These are phyloP conservation scores for Probosciger aterrimus DNA, from an alignment of 2,113 vertebrate species.

Conservation along the genomic window DNA sequence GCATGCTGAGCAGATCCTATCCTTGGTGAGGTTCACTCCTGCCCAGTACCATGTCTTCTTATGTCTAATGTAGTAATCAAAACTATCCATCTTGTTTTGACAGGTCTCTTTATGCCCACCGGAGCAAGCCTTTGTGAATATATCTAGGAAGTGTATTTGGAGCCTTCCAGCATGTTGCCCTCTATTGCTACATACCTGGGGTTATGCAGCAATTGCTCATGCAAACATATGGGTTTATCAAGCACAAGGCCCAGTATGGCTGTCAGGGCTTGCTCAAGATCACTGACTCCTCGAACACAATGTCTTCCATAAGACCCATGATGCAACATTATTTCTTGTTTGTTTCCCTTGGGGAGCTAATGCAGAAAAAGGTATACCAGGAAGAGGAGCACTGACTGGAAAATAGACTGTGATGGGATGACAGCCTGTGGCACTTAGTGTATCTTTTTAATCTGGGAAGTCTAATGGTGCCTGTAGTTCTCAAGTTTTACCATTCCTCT, in stretches of 20 bases:
- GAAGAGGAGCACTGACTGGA: neutral
- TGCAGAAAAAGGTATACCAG: neutral
- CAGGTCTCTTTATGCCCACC: neutral
- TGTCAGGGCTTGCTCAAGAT: neutral
- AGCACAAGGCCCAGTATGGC: neutral
- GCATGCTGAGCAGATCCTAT: rapidly evolving
- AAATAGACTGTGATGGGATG: neutral
- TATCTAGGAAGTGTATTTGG: neutral
- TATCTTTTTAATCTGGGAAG: neutral
- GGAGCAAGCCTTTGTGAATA: neutral
- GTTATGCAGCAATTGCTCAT: rapidly evolving
- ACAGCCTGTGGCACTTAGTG: neutral
- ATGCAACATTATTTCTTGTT: neutral
- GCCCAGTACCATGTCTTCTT: neutral
- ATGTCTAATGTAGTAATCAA: neutral
- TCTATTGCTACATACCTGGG: neutral
- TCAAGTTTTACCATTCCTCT: neutral
- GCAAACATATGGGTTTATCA: rapidly evolving
- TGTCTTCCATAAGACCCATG: neutral
- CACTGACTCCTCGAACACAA: neutral
- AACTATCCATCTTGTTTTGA: neutral
- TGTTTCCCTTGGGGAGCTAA: neutral
- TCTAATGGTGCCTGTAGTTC: neutral
- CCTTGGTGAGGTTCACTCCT: neutral
- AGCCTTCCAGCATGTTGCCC: neutral